A percentile compares a stretch with the other conserved stretches of the same genome.
Evolutionary conservation across 2,888 invertebrate species (phyloP).

Genomic region (Nematopogon swammerdamellus): DNA sequence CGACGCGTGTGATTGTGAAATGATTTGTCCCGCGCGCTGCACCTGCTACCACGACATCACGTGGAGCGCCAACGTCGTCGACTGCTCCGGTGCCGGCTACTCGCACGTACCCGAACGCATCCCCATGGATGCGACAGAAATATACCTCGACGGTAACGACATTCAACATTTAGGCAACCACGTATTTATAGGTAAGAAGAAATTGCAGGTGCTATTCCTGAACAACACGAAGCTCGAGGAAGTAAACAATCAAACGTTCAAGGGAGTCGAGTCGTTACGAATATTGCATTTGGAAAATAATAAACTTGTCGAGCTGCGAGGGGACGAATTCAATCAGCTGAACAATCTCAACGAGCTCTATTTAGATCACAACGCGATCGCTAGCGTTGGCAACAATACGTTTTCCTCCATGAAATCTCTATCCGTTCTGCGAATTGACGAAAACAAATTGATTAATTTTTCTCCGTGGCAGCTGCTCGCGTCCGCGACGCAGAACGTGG

Average conservation of each 20-base stretch:
- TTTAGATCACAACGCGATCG: slow-evolving; percentile 74
- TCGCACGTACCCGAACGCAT: slow-evolving; percentile 72
- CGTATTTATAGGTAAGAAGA: slow-evolving; percentile 82
- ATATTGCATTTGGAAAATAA: slow-evolving; percentile 78
- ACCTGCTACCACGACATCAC: slow-evolving; percentile 83
- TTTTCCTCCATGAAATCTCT: slow-evolving; percentile 72
- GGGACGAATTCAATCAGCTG: slow-evolving; percentile 76
- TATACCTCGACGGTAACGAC: slow-evolving; percentile 81
- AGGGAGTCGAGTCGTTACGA: slow-evolving; percentile 70
- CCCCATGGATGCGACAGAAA: slow-evolving; percentile 87
- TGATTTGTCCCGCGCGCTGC: slow-evolving; percentile 84
- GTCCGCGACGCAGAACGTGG: slow-evolving; percentile 55
- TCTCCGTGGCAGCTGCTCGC: slow-evolving; percentile 69
- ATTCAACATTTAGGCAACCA: slow-evolving; percentile 76
- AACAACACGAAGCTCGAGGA: slow-evolving; percentile 73
- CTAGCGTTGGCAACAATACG: slow-evolving; percentile 71
- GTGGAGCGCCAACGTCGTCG: slow-evolving; percentile 81
- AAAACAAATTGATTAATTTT: slow-evolving; percentile 73
- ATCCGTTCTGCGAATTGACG: slow-evolving; percentile 70
- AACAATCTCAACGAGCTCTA: slow-evolving; percentile 73
- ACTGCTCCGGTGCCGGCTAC: slow-evolving; percentile 73
- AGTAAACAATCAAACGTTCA: slow-evolving; percentile 78
- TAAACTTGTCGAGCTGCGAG: slow-evolving; percentile 67
- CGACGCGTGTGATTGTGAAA: slow-evolving; percentile 87
- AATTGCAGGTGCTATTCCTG: slow-evolving; percentile 71